phyloP scores from a whole-genome alignment of 2,113 vertebrate genomes.

The Scomber colias region DNA sequence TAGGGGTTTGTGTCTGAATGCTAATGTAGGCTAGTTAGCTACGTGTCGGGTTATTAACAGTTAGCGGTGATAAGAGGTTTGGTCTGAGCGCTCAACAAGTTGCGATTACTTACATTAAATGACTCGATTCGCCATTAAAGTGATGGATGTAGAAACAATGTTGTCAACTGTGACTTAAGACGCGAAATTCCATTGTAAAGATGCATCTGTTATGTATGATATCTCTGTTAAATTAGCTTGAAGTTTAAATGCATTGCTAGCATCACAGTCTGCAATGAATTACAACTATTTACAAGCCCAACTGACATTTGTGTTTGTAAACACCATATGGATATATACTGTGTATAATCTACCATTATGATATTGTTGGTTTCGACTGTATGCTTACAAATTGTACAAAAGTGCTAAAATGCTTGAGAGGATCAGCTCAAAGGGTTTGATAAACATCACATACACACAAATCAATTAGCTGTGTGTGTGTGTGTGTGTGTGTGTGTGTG shows the following conservation, averaged over 20 bases:
- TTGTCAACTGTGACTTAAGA: not conserved
- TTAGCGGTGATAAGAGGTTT: not conserved
- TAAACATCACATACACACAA: no score
- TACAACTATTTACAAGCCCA: not conserved
- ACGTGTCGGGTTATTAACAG: not conserved
- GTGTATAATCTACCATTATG: no score
- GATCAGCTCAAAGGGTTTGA: no score
- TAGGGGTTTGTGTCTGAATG: not conserved
- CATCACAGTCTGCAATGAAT: not conserved
- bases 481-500: no score
- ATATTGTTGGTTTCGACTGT: not conserved
- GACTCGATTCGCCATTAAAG: no score
- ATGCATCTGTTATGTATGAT: not conserved
- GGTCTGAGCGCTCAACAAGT: not conserved
- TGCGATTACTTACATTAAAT: not conserved
- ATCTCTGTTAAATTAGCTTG: no score
- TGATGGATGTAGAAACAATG: no score
- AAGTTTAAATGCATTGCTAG: no score
- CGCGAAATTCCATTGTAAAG: not conserved
- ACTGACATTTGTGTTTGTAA: no score
- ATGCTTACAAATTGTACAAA: not conserved
- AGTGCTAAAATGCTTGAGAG: no score
- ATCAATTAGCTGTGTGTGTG: no score
- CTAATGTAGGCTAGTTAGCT: constrained; percentile 14
- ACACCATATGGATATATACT: not conserved